Evolutionary conservation across 1,140 invertebrate species (phyloP).

Genomic region (Spodoptera litura): DNA sequence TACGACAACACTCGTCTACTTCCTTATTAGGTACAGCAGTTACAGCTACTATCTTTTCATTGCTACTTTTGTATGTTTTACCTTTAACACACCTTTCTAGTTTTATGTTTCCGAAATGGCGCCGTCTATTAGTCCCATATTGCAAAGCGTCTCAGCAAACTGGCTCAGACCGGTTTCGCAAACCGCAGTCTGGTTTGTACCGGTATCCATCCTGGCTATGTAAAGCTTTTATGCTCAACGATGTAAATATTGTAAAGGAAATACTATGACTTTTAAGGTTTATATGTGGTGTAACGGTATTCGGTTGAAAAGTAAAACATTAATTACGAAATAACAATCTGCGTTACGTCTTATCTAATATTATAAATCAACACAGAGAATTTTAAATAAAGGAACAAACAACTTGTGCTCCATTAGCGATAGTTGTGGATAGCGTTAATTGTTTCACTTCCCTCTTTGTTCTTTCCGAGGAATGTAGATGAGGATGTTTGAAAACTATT

Average conservation of each 20-base stretch:
- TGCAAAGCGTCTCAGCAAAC: slow-evolving; percentile 16
- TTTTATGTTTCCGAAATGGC: slow-evolving; percentile 16
- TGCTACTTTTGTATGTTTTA: neutral
- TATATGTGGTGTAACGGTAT: too few relatives aligned
- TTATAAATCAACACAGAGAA: neutral
- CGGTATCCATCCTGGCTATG: slow-evolving; percentile 31
- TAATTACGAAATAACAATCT: neutral
- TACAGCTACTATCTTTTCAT: slow-evolving; percentile 1
- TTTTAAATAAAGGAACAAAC: too few relatives aligned
- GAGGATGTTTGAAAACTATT: slow-evolving; percentile 10
- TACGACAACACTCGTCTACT: neutral
- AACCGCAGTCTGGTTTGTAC: slow-evolving; percentile 14
- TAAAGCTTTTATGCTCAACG: slow-evolving; percentile 6
- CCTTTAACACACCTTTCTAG: neutral
- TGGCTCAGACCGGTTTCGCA: slow-evolving; percentile 20
- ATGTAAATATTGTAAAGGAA: slow-evolving; percentile 7
- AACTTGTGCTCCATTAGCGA: too few relatives aligned
- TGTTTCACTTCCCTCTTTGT: slow-evolving; percentile 7
- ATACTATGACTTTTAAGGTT: neutral
- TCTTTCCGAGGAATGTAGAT: neutral
- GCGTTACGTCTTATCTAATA: neutral
- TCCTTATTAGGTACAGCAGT: neutral
- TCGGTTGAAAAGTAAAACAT: too few relatives aligned
- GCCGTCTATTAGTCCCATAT: slow-evolving; percentile 5
- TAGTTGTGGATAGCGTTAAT: too few relatives aligned